Percentiles rank a stretch among this genome's conserved stretches.
Conservation (phyloP, 2,797 vertebrate genomes). For the Gallirallus australis region DNA sequence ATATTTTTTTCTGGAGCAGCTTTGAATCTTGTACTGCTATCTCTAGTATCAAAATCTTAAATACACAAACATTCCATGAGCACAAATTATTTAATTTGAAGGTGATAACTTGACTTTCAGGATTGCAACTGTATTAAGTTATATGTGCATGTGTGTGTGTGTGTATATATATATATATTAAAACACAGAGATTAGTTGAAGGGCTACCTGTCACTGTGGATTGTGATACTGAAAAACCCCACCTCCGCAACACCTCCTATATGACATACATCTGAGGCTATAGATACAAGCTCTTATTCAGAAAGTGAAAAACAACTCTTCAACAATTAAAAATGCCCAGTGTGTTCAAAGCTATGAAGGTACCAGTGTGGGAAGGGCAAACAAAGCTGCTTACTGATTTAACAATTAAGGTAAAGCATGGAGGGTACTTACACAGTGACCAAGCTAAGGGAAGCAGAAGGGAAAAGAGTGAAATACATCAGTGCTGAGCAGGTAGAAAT, state of each 20-base stretch:
- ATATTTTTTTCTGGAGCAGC: not conserved
- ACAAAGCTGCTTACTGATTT: conserved; percentile 37
- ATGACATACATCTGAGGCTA: not conserved
- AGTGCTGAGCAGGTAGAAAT: conserved; percentile 75
- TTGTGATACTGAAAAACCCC: not conserved
- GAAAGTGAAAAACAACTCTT: not conserved
- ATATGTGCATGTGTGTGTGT: too few species aligned
- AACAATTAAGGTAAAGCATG: conserved; percentile 66
- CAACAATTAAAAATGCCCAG: conserved; percentile 14
- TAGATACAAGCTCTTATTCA: not conserved
- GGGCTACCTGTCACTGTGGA: accelerated
- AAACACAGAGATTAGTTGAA: not conserved
- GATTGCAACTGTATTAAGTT: not conserved
- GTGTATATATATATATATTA: not conserved
- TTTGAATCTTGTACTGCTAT: not conserved
- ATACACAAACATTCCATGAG: not conserved
- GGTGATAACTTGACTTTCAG: not conserved
- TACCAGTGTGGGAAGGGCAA: conserved; percentile 19
- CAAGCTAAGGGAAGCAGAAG: conserved; percentile 92
- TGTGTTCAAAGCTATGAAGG: not conserved
- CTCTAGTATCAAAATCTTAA: not conserved
- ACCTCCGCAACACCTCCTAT: not conserved
- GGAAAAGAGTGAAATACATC: conserved; percentile 81
- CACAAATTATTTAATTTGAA: conserved; percentile 9
- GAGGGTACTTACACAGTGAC: conserved; percentile 96